Evolutionary conservation across 1,140 invertebrate genomes (phyloP).

Genomic region (Drosophila trapezifrons): DNA sequence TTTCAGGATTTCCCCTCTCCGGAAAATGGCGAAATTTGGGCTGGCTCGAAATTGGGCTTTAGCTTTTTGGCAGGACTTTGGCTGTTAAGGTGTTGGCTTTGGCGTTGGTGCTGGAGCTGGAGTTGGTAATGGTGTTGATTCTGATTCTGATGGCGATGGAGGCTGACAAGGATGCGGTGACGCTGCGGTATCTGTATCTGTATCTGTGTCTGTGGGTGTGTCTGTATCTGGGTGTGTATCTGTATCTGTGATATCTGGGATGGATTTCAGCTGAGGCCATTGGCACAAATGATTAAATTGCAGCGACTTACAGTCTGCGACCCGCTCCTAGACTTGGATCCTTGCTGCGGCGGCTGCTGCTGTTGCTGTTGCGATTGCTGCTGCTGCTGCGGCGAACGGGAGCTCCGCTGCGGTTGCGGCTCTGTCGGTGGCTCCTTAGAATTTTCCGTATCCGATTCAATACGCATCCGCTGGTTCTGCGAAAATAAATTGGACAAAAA

Average conservation of each 20-base stretch:
- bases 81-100: constrained; percentile 22
- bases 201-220: constrained; percentile 6
- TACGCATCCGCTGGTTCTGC: constrained; percentile 83
- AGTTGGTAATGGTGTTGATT: constrained; percentile 16
- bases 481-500: constrained; percentile 17
- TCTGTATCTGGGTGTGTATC: constrained; percentile 20
- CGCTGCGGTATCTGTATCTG: constrained; percentile 21
- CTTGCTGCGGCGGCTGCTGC: constrained; percentile 45
- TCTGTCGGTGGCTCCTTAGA: constrained; percentile 55
- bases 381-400: constrained; percentile 55
- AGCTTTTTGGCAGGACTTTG: constrained; percentile 36
- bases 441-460: constrained; percentile 74
- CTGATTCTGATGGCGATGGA: constrained; percentile 36
- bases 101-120: constrained; percentile 25
- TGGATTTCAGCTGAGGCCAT: constrained; percentile 45
- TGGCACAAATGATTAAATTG: constrained; percentile 59
- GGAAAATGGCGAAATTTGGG: constrained; percentile 23
- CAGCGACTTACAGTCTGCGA: constrained; percentile 77
- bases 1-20: constrained; percentile 3
- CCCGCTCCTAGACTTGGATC: constrained; percentile 59
- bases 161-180: constrained; percentile 35
- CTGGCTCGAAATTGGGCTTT: constrained; percentile 34
- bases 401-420: constrained; percentile 40
- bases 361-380: constrained; percentile 55
- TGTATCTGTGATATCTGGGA: constrained; percentile 31